Base-by-base conservation (phyloP, 2,888 invertebrate genomes). In the Cyclophora punctaria region DNA sequence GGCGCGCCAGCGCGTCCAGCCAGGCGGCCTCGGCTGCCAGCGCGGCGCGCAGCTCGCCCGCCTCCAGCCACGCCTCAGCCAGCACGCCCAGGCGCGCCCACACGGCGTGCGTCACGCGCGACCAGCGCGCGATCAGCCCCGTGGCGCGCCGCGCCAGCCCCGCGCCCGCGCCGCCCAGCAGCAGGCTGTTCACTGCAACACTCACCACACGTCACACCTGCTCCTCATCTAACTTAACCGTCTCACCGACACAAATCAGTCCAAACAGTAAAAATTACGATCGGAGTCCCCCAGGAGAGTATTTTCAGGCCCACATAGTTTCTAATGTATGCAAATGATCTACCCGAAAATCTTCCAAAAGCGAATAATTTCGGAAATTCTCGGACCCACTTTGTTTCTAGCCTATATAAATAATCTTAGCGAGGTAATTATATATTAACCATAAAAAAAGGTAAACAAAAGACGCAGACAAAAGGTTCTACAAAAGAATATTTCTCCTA, bases 1-100 rank as follows among this genome's bases (percentile, higher is more conserved):
- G 92, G 51, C 94, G 93, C 74, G 94, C 93, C 66, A 97, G 85
- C 58, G 93, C 92, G 73, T 95, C 94, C 67, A 96, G 88, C 91
- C 96, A 96, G 7, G 94, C 94, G 47, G 58, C 52, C 83, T 95
- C 94, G 73, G 93, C 93, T 59, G 95, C 93, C 56, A 95, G 90
- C 71, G 95, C 88, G 55, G 94, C 95, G 85, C 92, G 89, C 82
- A 95, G 92, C 86, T 95, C 94, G 52, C 94, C 94, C 67, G 93
- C 90, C 75, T 94, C 93, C 63, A 91, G 92, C 71, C 94, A 93
- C 49, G 94, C 94, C 73, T 95, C 94, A 64, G 92, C 92, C 56
- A 95, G 83, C 58, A 91, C 80, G 71, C 86, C 83, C 67, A 49
- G 3, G 4, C 92, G 85, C 66, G 92, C 92, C 69, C 93, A 93